A percentile compares a stretch with the other conserved stretches of the same genome.
Evolutionary conservation across 2,113 vertebrate species (phyloP).

Genomic region (Grantiella picta): DNA sequence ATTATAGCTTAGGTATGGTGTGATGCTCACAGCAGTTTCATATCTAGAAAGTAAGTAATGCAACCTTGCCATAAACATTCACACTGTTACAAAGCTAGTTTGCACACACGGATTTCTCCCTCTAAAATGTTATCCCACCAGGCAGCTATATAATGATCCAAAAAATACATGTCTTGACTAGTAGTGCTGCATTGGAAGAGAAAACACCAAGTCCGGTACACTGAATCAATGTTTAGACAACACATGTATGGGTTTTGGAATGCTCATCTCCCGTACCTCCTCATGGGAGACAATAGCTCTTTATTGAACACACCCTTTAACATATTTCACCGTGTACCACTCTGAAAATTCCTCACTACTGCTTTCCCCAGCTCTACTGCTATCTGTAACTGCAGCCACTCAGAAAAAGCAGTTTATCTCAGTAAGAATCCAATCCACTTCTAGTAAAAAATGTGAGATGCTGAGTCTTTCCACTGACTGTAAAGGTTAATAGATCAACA

Average conservation of each 20-base stretch:
- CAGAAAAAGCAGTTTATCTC: background rate
- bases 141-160: constrained; percentile 56
- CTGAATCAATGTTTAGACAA: background rate
- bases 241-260: background rate
- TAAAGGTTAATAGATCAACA: background rate
- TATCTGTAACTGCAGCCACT: background rate
- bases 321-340: background rate
- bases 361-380: background rate
- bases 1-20: constrained; percentile 41
- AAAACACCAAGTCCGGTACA: background rate
- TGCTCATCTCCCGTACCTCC: background rate
- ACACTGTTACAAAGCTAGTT: background rate
- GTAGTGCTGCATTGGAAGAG: background rate
- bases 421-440: background rate
- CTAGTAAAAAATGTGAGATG: background rate
- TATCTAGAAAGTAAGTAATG: background rate
- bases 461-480: background rate
- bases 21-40: constrained; percentile 53
- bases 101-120: background rate
- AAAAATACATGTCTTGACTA: constrained; percentile 54
- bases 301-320: rapidly evolving
- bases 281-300: background rate
- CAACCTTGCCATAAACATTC: constrained; percentile 9
- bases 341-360: background rate
- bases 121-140: constrained; percentile 40